Percentiles rank a stretch among this genome's conserved stretches.
phyloP scores from a whole-genome alignment of 2,888 invertebrate genomes.

The Phyto melanocephala region DNA sequence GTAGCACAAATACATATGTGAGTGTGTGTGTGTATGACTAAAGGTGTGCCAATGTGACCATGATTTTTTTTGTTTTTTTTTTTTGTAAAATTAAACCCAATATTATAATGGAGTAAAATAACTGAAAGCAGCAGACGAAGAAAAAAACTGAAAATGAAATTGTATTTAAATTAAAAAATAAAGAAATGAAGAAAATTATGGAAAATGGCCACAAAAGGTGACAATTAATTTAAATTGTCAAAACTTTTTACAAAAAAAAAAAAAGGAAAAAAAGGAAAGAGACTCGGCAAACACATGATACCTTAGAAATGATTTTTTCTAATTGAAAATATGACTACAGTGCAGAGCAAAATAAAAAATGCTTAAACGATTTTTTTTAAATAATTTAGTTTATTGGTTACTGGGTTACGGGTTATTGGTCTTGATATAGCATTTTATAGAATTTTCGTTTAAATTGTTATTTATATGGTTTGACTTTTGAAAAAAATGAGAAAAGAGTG shows the following conservation, averaged over 20 bases:
- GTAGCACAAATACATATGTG: neutral
- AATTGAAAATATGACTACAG: neutral
- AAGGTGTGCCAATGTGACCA: slow-evolving; percentile 50
- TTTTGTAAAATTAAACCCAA: neutral
- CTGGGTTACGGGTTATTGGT: too few relatives aligned
- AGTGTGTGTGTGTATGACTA: too few relatives aligned
- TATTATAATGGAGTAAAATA: neutral
- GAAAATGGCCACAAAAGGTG: slow-evolving; percentile 16
- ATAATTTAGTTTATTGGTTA: too few relatives aligned
- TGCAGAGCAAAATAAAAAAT: neutral
- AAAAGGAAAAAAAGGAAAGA: neutral
- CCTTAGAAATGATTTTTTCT: neutral
- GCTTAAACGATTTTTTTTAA: too few relatives aligned
- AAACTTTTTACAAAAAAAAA: neutral
- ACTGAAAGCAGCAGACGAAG: neutral
- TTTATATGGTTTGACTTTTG: too few relatives aligned
- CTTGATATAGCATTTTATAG: too few relatives aligned
- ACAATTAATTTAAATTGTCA: slow-evolving; percentile 9
- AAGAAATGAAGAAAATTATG: neutral
- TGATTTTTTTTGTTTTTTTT: neutral
- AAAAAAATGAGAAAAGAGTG: too few relatives aligned
- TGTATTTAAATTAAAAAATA: neutral
- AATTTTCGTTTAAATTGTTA: too few relatives aligned
- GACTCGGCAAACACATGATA: neutral
- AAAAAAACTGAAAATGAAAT: neutral